phyloP scores from a whole-genome alignment of 1,140 invertebrate species.

The Ylistrum balloti region DNA sequence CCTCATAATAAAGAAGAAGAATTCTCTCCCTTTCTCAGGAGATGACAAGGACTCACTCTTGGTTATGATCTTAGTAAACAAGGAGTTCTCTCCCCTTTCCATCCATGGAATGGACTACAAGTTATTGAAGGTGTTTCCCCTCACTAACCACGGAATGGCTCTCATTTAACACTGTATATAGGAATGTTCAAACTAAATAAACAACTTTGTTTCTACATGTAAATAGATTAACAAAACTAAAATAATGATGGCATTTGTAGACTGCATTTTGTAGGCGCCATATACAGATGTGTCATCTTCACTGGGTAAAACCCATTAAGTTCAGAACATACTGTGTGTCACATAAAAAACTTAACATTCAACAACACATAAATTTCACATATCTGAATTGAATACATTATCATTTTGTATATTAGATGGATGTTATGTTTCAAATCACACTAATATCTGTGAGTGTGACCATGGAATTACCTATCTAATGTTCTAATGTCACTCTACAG shows the following conservation, averaged over 20 bases:
- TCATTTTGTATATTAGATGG: too few relatives aligned
- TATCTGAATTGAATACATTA: too few relatives aligned
- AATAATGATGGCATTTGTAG: constrained; percentile 9
- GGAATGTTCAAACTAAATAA: constrained; percentile 12
- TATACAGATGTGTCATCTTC: neutral
- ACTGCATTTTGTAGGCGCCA: neutral
- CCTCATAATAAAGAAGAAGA: neutral
- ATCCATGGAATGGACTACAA: too few relatives aligned
- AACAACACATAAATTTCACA: neutral
- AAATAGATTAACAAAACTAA: constrained; percentile 20
- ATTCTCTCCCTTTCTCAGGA: neutral
- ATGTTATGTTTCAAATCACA: too few relatives aligned
- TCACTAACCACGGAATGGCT: neutral
- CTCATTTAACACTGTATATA: neutral
- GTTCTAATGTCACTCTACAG: neutral
- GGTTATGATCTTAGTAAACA: neutral
- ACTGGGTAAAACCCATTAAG: neutral
- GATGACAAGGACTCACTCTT: too few relatives aligned
- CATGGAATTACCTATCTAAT: too few relatives aligned
- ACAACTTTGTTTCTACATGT: neutral
- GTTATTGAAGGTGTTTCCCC: neutral
- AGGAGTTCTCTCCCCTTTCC: neutral
- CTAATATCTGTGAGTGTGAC: too few relatives aligned
- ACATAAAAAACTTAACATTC: constrained; percentile 6
- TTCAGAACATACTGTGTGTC: too few relatives aligned